Evolutionary conservation across 2,113 vertebrate genomes (phyloP).

Genomic region (Oxyura jamaicensis): DNA sequence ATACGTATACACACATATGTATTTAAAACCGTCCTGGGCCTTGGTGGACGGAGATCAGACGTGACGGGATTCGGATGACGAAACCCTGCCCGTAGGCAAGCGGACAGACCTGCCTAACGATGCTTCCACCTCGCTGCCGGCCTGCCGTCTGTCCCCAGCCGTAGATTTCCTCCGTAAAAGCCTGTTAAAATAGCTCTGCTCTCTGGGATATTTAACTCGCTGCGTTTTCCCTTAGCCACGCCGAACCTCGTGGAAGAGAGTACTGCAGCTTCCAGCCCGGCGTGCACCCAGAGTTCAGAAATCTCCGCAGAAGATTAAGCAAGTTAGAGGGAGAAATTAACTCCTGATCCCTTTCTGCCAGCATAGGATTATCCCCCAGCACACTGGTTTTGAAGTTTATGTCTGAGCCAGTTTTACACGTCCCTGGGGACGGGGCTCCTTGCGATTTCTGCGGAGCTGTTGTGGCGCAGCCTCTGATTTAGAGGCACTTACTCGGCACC

Average conservation of each 20-base stretch:
- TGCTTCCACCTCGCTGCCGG: background rate
- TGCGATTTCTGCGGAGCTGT: accelerated
- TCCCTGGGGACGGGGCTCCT: background rate
- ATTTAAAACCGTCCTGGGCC: background rate
- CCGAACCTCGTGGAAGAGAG: background rate
- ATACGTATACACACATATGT: background rate
- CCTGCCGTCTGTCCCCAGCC: background rate
- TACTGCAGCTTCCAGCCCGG: background rate
- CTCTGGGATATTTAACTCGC: background rate
- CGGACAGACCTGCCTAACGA: background rate
- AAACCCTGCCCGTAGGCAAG: background rate
- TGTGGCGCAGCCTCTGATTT: background rate
- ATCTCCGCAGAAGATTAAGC: background rate
- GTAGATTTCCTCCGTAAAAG: background rate
- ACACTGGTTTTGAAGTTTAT: slow-evolving; percentile 1
- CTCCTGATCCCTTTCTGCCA: slow-evolving; percentile 49
- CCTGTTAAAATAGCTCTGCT: background rate
- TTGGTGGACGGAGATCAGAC: background rate
- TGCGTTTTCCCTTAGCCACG: background rate
- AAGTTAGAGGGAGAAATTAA: slow-evolving; percentile 20
- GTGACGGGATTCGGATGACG: background rate
- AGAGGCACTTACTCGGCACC: background rate
- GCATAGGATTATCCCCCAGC: slow-evolving; percentile 37
- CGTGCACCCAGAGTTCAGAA: background rate
- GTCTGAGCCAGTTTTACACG: slow-evolving; percentile 18